Conservation (phyloP, 2,113 vertebrate species). For the Phaethon lepturus region DNA sequence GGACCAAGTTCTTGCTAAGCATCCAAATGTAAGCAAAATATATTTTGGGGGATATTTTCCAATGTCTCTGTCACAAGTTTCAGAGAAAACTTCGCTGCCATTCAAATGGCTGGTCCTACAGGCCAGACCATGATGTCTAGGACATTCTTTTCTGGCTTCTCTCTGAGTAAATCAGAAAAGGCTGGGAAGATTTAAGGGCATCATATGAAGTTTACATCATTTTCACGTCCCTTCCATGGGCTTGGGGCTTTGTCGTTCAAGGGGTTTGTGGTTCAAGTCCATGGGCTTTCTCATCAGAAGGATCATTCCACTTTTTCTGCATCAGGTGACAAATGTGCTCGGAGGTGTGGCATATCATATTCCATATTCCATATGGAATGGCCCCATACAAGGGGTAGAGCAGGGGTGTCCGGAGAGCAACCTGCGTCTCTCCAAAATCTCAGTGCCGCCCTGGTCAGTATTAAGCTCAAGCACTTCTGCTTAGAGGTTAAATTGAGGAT, state of each 20-base stretch:
- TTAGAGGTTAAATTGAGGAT: neutral
- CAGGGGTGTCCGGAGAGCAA: neutral
- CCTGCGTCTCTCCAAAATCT: neutral
- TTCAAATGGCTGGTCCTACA: neutral
- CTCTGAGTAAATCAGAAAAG: neutral
- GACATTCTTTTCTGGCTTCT: neutral
- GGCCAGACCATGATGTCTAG: neutral
- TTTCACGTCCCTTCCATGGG: fast-evolving
- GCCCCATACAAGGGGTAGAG: neutral
- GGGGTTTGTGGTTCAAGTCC: neutral
- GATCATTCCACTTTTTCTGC: neutral
- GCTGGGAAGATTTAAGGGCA: neutral
- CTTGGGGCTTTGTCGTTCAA: neutral
- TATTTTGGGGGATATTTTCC: neutral
- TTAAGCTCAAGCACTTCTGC: neutral
- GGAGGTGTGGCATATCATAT: neutral
- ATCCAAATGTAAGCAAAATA: neutral
- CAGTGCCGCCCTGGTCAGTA: neutral
- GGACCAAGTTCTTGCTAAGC: neutral
- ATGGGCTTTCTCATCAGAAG: neutral
- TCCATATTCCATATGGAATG: too few relatives aligned
- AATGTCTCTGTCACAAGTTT: neutral
- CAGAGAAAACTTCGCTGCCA: neutral
- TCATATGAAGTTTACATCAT: neutral
- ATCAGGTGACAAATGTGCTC: neutral